These are phyloP conservation scores for Anagrus nilaparvatae DNA, from an alignment of 1,140 invertebrate species.

Conservation along the genomic window DNA sequence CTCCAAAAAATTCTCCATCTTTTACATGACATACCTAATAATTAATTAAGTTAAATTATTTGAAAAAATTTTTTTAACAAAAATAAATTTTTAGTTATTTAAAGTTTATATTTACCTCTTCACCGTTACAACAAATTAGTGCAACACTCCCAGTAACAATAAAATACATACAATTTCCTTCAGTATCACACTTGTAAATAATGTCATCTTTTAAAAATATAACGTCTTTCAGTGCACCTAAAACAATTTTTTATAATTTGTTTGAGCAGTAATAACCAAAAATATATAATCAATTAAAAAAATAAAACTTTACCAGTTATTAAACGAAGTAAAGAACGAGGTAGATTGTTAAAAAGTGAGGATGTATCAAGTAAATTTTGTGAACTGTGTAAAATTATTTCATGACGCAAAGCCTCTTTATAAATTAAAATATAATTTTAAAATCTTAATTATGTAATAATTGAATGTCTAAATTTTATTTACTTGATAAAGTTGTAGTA, in stretches of 20 bases:
- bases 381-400: conserved; percentile 23
- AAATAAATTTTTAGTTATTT: conserved; percentile 4
- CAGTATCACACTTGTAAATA: conserved; percentile 38
- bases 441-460: not conserved
- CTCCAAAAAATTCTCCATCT: conserved; percentile 43
- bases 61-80: conserved; percentile 18
- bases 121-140: conserved; percentile 42
- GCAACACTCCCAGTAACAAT: conserved; percentile 45
- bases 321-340: conserved; percentile 19
- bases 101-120: conserved; percentile 33
- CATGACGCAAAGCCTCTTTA: conserved; percentile 28
- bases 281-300: conserved; percentile 1
- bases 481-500: conserved; percentile 24
- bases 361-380: conserved; percentile 22
- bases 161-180: conserved; percentile 49
- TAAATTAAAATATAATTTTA: not conserved
- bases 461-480: conserved; percentile 8
- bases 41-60: too few species aligned
- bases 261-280: conserved; percentile 3
- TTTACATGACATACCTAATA: conserved; percentile 41
- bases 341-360: conserved; percentile 22
- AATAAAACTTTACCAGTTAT: conserved; percentile 22
- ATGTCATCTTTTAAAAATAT: conserved; percentile 29
- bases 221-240: conserved; percentile 21
- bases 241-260: conserved; percentile 1